Evolutionary conservation across 2,888 invertebrate genomes (phyloP), one percentile per base, ranked within the genome.

Genomic region (Zaprionus obscuricornis): DNA sequence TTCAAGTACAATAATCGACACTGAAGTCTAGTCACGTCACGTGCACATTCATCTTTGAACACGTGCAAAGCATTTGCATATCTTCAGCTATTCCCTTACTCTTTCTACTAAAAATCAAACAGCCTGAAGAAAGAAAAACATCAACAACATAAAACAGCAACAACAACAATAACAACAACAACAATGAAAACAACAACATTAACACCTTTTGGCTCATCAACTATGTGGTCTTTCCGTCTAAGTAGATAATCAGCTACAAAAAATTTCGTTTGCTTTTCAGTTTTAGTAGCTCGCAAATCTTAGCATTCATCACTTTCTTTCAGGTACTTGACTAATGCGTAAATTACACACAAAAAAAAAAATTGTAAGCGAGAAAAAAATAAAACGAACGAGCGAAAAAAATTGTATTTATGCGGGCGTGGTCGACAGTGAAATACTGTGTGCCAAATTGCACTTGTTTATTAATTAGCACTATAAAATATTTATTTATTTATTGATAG

Each of bases 321-420:
- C 51, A 65, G 77, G 75, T 78, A 78, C 78, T 78, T 58, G 78
- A 59, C 75, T 82, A 78, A 78, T 82, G 78, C 73, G 73, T 70
- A 78, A 75, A 66, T 75, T 78, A 82, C 66, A 79, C 65, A 70
- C 42, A 58, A 63, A 39, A 4, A 22, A 37, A 34, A 34, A 40
- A 49, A 52, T 52, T 52, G 33, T 16, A 24, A 24, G 42, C 26
- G 29, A 27, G 14, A 42, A 24, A 52, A 34, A 43, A 22, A 17
- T 22, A 36, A 34, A 17, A 20, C 16, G 8, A 22, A 36, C 29
- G 20, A 22, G n/a, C 24, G 45, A 46, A 40, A 47, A 42, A 47
- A 22, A 14, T n/a, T n/a, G n/a, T n/a, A n/a, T 34, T 11, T 33
- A 13, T 1, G 6, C 0, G 34, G 24, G 7, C 3, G 1, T 17